phyloP scores from a whole-genome alignment of 2,888 invertebrate species.

The Xylota segnis region DNA sequence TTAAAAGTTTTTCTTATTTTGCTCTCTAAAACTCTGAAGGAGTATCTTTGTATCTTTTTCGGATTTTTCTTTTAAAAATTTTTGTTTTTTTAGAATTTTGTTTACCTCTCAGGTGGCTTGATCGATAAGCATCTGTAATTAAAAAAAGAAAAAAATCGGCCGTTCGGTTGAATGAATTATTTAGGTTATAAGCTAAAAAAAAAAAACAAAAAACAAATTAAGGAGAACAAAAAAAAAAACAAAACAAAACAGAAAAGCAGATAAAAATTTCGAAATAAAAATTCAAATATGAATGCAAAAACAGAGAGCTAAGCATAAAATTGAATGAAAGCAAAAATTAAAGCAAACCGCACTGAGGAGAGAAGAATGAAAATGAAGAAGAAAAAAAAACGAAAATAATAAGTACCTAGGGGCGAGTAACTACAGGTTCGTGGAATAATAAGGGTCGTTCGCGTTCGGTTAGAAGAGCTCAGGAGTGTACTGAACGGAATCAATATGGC shows the following conservation, averaged over 20 bases:
- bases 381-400: conserved; percentile 36
- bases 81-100: conserved; percentile 78
- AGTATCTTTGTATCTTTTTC: conserved; percentile 68
- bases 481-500: conserved; percentile 50
- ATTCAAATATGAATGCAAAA: conserved; percentile 21
- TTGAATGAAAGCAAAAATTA: conserved; percentile 73
- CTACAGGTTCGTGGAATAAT: conserved; percentile 51
- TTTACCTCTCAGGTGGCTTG: conserved; percentile 91
- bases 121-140: conserved; percentile 91
- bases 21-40: conserved; percentile 59
- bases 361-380: conserved; percentile 19
- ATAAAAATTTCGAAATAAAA: conserved; percentile 30
- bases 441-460: conserved; percentile 62
- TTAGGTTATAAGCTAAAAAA: conserved; percentile 79
- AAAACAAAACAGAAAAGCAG: conserved; percentile 52
- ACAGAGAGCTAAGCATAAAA: conserved; percentile 48
- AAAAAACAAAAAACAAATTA: conserved; percentile 42
- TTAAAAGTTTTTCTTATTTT: conserved; percentile 46
- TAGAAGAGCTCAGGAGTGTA: conserved; percentile 30
- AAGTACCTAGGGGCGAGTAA: conserved; percentile 63
- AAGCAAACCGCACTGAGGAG: conserved; percentile 76
- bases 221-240: conserved; percentile 20
- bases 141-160: conserved; percentile 85
- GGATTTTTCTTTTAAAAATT: conserved; percentile 78
- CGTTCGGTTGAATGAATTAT: conserved; percentile 86